phyloP scores from a whole-genome alignment of 2,888 invertebrate genomes.

The Saturnia pavonia region DNA sequence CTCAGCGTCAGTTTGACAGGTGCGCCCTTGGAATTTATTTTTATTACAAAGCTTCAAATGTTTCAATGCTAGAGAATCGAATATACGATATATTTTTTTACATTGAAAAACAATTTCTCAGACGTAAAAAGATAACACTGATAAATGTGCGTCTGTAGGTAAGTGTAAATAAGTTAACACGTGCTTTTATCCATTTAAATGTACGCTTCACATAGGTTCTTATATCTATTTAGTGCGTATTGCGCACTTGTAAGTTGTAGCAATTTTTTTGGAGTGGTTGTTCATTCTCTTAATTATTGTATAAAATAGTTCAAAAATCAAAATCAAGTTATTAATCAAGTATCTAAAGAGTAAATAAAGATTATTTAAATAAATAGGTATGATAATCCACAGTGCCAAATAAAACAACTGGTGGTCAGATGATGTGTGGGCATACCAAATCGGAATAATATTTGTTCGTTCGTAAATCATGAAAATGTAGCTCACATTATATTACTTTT shows the following conservation, averaged over 20 bases:
- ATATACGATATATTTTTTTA: not conserved
- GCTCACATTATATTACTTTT: too few relatives aligned
- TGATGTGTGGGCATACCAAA: too few relatives aligned
- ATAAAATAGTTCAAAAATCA: too few relatives aligned
- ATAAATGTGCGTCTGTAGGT: not conserved
- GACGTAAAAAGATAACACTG: not conserved
- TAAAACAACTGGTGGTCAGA: too few relatives aligned
- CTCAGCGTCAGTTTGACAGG: not conserved
- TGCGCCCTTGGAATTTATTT: conserved; percentile 8
- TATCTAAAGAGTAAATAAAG: too few relatives aligned
- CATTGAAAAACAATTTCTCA: not conserved
- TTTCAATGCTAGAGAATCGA: not conserved
- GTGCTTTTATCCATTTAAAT: not conserved
- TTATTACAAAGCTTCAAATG: not conserved
- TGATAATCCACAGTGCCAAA: too few relatives aligned
- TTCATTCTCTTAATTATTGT: not conserved
- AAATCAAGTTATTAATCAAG: too few relatives aligned
- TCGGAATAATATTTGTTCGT: too few relatives aligned
- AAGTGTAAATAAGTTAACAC: conserved; percentile 1
- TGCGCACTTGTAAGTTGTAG: conserved; percentile 5
- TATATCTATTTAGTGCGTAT: not conserved
- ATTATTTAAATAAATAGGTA: too few relatives aligned
- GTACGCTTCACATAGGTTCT: too few relatives aligned
- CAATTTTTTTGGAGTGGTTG: not conserved
- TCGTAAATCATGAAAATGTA: too few relatives aligned